Conservation (phyloP, 2,113 vertebrate species). For the Caracal caracal region DNA sequence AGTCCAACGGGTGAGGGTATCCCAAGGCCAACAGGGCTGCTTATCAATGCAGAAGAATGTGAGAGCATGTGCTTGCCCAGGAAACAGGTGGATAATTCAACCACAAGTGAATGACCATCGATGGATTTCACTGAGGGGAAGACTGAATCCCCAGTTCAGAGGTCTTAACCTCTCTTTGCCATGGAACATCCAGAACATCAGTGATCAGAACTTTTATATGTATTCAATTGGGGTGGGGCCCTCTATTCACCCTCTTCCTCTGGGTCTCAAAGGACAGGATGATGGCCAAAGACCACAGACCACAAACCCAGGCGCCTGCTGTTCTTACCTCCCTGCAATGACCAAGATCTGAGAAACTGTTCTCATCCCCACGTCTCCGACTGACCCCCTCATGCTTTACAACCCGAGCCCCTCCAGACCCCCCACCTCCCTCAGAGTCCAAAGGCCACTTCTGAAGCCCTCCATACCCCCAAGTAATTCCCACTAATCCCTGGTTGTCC, state of each 20-base stretch:
- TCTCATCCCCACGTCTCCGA: neutral
- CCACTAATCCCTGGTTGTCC: neutral
- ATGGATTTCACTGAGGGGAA: neutral
- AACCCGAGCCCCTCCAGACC: neutral
- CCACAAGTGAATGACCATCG: neutral
- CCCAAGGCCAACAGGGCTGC: neutral
- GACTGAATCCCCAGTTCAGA: neutral
- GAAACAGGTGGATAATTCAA: neutral
- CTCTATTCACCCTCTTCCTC: neutral
- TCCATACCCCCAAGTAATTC: neutral
- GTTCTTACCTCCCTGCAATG: neutral
- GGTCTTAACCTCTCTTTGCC: neutral
- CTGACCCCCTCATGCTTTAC: neutral
- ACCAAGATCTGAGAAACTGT: neutral
- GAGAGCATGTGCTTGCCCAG: neutral
- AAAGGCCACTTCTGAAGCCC: neutral
- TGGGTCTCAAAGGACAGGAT: neutral
- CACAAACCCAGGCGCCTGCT: neutral
- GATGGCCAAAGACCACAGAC: neutral
- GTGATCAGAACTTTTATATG: neutral
- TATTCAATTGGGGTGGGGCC: neutral
- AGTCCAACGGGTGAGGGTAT: neutral
- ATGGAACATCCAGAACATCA: neutral
- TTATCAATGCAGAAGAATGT: neutral
- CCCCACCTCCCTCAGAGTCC: neutral